These are phyloP conservation scores for Holothuria scabra DNA, from an alignment of 53 echinoderm and acorn worm genomes.

Conservation along the genomic window DNA sequence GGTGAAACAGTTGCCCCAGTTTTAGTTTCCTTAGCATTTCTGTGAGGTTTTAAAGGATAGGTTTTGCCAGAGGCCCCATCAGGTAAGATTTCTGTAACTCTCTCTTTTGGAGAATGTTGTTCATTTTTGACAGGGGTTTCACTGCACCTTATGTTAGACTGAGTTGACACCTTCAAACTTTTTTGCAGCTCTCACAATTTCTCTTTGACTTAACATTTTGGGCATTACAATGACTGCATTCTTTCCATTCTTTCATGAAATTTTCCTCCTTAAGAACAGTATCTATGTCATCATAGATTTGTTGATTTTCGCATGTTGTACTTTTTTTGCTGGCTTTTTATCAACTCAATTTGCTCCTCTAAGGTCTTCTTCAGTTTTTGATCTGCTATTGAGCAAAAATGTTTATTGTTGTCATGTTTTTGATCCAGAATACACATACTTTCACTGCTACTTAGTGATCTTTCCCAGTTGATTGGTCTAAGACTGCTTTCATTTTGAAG, in stretches of 20 bases:
- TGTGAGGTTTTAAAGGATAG: no score
- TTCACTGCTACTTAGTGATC: background rate
- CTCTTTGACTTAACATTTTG: background rate
- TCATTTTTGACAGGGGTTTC: background rate
- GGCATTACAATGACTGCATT: background rate
- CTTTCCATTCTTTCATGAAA: background rate
- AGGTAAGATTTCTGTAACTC: background rate
- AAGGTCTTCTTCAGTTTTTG: background rate
- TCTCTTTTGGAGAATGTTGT: background rate
- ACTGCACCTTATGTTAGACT: background rate
- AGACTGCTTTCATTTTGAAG: no score
- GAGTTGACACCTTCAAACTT: background rate
- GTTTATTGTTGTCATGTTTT: background rate
- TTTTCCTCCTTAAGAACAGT: background rate
- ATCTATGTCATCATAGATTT: background rate
- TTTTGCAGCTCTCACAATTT: background rate
- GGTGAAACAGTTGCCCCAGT: background rate
- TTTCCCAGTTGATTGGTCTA: conserved; percentile 1
- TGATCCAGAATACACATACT: background rate
- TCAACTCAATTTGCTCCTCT: background rate
- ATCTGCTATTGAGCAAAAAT: background rate
- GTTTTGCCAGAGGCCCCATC: background rate
- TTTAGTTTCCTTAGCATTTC: background rate
- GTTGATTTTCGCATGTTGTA: background rate
- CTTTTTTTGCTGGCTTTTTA: background rate